Percentiles rank a stretch among this genome's conserved stretches.
These are phyloP conservation scores for Austrofundulus limnaeus DNA, from an alignment of 2,113 vertebrate species.

Conservation along the genomic window DNA sequence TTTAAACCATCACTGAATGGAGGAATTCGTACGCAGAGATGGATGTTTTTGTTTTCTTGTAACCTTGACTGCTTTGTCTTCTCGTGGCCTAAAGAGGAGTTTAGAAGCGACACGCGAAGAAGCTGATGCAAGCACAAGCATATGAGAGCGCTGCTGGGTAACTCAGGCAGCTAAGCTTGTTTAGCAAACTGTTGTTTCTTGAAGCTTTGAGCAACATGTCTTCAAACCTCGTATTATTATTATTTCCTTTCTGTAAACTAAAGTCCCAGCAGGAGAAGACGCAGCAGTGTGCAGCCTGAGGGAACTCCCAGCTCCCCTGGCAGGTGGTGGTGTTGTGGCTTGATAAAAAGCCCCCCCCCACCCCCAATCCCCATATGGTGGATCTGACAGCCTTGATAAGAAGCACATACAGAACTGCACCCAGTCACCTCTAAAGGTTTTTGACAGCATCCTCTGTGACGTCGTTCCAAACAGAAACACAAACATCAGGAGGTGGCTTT, in stretches of 20 bases:
- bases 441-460: neutral
- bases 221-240: constrained; percentile 6
- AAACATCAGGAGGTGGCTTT: constrained; percentile 20
- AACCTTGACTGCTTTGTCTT: constrained; percentile 17
- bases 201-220: neutral
- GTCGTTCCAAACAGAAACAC: neutral
- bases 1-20: constrained; percentile 18
- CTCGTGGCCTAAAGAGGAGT: neutral
- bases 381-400: constrained; percentile 54
- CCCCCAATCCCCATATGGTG: constrained; percentile 32
- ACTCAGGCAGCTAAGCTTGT: constrained; percentile 31
- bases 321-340: constrained; percentile 65
- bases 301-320: constrained; percentile 54
- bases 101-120: constrained; percentile 39
- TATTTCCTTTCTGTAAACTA: neutral
- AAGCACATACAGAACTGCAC: constrained; percentile 27
- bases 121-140: constrained; percentile 54
- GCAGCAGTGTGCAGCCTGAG: constrained; percentile 11
- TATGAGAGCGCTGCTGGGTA: constrained; percentile 33
- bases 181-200: neutral
- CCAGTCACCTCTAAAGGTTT: constrained; percentile 18
- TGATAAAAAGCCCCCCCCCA: constrained; percentile 73
- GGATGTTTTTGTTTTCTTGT: constrained; percentile 35
- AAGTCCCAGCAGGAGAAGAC: neutral
- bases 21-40: constrained; percentile 27